phyloP scores from a whole-genome alignment of 1,140 invertebrate species.

The Halesus radiatus region DNA sequence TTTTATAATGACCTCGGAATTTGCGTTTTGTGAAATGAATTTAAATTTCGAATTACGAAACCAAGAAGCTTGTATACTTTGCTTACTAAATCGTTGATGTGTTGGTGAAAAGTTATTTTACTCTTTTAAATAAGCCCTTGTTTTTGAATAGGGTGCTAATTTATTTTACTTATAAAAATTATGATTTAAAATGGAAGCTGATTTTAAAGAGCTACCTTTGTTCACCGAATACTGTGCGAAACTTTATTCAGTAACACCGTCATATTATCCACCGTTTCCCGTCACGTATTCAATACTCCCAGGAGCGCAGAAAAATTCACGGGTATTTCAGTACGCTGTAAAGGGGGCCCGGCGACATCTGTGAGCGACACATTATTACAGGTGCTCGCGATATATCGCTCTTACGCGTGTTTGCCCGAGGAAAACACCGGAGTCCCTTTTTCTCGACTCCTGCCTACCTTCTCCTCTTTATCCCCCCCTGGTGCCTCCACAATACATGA shows the following conservation, averaged over 20 bases:
- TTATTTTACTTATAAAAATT: no score
- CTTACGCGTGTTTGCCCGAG: slow-evolving; percentile 47
- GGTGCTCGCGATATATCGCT: slow-evolving; percentile 56
- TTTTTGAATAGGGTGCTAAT: no score
- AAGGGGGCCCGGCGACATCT: slow-evolving; percentile 50
- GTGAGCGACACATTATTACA: slow-evolving; percentile 57
- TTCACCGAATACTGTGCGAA: background rate
- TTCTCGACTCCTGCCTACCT: background rate
- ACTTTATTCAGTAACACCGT: slow-evolving; percentile 14
- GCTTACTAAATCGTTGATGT: no score
- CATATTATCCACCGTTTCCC: slow-evolving; percentile 4
- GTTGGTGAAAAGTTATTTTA: no score
- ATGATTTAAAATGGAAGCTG: no score
- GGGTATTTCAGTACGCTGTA: slow-evolving; percentile 34
- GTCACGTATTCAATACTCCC: slow-evolving; percentile 37
- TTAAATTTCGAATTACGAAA: no score
- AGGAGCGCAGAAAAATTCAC: slow-evolving; percentile 50
- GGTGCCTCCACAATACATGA: background rate
- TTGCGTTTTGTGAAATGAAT: no score
- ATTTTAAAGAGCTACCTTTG: no score
- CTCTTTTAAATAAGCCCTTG: no score
- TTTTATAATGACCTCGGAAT: no score
- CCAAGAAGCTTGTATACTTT: no score
- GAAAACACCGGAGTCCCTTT: slow-evolving; percentile 14
- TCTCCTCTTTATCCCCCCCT: background rate